Evolutionary conservation across 2,113 vertebrate genomes (phyloP), one percentile per base, ranked within the genome.

Genomic region (Epinephelus cyanopodus): DNA sequence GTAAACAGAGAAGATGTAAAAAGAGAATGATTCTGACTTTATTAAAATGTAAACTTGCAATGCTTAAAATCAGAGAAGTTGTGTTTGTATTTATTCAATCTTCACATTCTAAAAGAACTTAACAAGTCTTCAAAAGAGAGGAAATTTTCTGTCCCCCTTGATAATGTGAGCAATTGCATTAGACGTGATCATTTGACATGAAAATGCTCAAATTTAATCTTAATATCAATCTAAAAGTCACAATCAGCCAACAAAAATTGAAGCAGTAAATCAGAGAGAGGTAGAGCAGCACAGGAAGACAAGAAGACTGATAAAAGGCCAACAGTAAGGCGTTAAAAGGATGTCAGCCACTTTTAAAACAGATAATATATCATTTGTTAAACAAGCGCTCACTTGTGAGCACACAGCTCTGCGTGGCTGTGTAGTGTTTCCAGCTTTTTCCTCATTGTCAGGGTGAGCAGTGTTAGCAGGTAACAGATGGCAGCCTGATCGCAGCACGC

Each of bases 381-480:
- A 90, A 83, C 54, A 67, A 29, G 54, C 0, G 14, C 17, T 52
- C 19, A 21, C 61, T 58, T 58, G 29, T 33, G 33, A 61, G 67
- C 37, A 82, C 74, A 61, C 69, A 77, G 82, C 66, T 48, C 48
- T 19, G 63, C 25, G 13, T 7, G 74, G 45, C 65, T 81, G 76
- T 53, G 74, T 63, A 25, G 57, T 57, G 45, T 72, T 77, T 90
- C 84, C 79, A 69, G 42, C 21, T 72, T 76, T 74, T 39, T 71
- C 25, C 57, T 85, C 67, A 45, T 57, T 86, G 87, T 87, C 57
- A 70, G 82, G 86, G 90, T 84, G 93, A 95, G 71, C 94, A 90
- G 93, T 91, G 93, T 96, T 95, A 95, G 94, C 93, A 87, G 89
- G 93, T 95, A 94, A 94, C 97, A 98, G 97, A 98, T 97, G 96